Evolutionary conservation across 2,113 vertebrate genomes (phyloP), one percentile per base, ranked within the genome.

Genomic region (Notothenia rossii): DNA sequence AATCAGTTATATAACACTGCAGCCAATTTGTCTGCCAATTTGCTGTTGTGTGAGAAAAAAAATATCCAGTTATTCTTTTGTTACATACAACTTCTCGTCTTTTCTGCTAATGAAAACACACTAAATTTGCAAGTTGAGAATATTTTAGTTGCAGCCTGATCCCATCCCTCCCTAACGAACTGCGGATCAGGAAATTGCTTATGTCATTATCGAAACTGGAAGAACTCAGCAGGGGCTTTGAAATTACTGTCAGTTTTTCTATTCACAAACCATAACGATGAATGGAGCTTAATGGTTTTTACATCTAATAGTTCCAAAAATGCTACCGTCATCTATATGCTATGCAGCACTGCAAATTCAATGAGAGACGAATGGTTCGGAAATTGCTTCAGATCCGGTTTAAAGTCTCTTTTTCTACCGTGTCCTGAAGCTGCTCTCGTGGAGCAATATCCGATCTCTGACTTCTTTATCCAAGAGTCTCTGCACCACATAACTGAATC

Each of bases 401-500:
- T 48, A 46, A 40, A 60, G 10, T 75, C 25, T 82, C 54, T 61
- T 72, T 81, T 83, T 80, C 46, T 40, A 61, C 75, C 17, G 69
- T 63, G 49, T 84, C 74, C 75, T 92, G 69, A 82, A 83, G 73
- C 85, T 14, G 75, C 76, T 79, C 77, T 85, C 72, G 49, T 61
- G 66, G 18, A 75, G 17, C 7, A 22, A 77, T 48, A 67, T 83
- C 83, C 20, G 65, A 79, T 29, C 61, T 83, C 84, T n/a, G 65
- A 46, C 61, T 14, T 73, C 53, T 60, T 81, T 62, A 63, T 72
- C 86, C 86, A 81, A 90, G 74, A 50, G 68, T 81, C 67, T 83
- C 69, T 66, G 83, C 74, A 58, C 70, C 49, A 48, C 65, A 75
- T 29, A 69, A 63, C 59, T 29, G 64, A 82, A 66, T 59, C 68